Evolutionary conservation across 64 coral and sea anemone genomes (phyloP).

Genomic region (Pachyseris speciosa): DNA sequence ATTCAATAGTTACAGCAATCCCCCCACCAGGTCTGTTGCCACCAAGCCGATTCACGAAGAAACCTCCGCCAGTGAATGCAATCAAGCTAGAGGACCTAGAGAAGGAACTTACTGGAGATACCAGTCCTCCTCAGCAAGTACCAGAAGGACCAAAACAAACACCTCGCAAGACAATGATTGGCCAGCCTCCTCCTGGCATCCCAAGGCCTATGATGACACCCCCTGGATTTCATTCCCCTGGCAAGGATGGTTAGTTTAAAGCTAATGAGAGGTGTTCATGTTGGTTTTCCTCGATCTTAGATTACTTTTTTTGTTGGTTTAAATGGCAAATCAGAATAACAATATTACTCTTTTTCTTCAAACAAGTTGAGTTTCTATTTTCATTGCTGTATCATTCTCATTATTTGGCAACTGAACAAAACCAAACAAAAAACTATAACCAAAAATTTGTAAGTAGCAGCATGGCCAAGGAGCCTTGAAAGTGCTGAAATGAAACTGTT

Average conservation of each 20-base stretch:
- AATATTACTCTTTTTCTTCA: too few species aligned
- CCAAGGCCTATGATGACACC: slow-evolving; percentile 72
- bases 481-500: too few species aligned
- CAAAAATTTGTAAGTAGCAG: too few species aligned
- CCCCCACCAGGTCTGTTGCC: slow-evolving; percentile 74
- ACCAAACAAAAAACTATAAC: too few species aligned
- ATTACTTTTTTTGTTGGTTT: too few species aligned
- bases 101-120: slow-evolving; percentile 67
- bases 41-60: slow-evolving; percentile 80
- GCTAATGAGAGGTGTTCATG: too few species aligned
- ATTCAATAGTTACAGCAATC: slow-evolving; percentile 78
- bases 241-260: slow-evolving; percentile 23
- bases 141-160: slow-evolving; percentile 26
- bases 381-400: too few species aligned
- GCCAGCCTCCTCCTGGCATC: slow-evolving; percentile 81
- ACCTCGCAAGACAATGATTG: slow-evolving; percentile 45
- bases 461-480: too few species aligned
- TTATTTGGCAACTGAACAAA: too few species aligned
- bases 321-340: too few species aligned
- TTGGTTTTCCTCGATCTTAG: too few species aligned
- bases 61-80: slow-evolving; percentile 69
- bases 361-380: too few species aligned
- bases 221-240: slow-evolving; percentile 9
- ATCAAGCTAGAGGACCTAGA: slow-evolving; percentile 87
- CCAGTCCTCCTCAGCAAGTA: neutral